Evolutionary conservation across 2,888 invertebrate genomes (phyloP), one percentile per base, ranked within the genome.

Genomic region (Alviniconcha strummeri): DNA sequence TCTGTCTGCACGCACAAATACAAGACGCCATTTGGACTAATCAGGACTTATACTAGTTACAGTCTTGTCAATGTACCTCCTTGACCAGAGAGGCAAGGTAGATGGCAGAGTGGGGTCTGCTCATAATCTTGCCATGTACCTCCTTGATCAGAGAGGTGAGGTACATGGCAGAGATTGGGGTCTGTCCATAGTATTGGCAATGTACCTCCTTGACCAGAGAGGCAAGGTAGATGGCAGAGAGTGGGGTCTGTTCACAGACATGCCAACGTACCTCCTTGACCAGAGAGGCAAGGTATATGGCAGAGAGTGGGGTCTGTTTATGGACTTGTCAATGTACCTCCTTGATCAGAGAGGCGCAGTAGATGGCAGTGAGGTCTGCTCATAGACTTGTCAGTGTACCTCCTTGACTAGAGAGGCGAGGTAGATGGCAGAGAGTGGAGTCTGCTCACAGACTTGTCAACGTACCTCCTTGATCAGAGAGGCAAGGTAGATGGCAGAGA

Each of bases 401-500:
- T 97, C 97, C 90, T 96, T 96, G 36, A 95, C 92, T 54, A 99
- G 95, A 89, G 97, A 96, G 0, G 98, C 98, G 4, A 98, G 93
- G 92, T 98, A 97, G 0, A 90, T 83, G 0, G 98, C 98, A 15
- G 98, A 97, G 84, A 99, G 95, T 0, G 98, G 97, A 0, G 98
- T 99, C 94, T 98, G 98, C 93, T 99, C 98, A 36, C 36, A 60
- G 8, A 60, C 60, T 9, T 75, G 54, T 54, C 15, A 19, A 77
- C 80, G 81, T 85, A 94, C 95, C 94, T 97, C 97, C 90, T 96
- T 96, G 36, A 95, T 92, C 54, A 99, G 95, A 89, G 97, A 96
- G 0, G 98, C 98, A 4, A 98, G 93, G 92, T 98, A 97, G 0
- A 90, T 83, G 0, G 98, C 98, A 15, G 98, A 97, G 84, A 99